A percentile compares a stretch with the other conserved stretches of the same genome.
Evolutionary conservation across 2,797 vertebrate species (phyloP).

Genomic region (Sebastes glaucus): DNA sequence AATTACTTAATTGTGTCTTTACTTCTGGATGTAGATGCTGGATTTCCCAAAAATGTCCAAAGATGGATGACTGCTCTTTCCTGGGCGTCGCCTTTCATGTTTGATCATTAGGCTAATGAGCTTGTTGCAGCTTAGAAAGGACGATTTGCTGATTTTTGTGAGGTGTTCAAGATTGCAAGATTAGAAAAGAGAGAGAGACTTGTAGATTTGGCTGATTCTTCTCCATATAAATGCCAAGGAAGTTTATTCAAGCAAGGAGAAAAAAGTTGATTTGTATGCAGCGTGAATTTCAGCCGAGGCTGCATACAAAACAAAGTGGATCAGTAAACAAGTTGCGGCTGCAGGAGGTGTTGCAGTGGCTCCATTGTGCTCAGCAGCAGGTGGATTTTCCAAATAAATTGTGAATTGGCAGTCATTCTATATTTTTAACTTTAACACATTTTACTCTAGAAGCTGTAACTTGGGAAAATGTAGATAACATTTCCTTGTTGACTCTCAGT

Average conservation of each 20-base stretch:
- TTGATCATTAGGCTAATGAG: slow-evolving; percentile 24
- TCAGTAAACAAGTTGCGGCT: background rate
- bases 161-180: background rate
- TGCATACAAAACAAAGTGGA: background rate
- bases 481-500: background rate
- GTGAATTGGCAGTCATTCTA: background rate
- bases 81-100: background rate
- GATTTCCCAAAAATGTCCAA: background rate
- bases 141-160: background rate
- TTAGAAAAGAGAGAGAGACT: background rate
- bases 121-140: background rate
- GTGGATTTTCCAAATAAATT: background rate
- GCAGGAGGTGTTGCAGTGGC: background rate
- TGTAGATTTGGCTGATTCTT: background rate
- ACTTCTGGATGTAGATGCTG: background rate
- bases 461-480: background rate
- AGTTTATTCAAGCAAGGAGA: background rate
- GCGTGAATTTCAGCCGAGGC: background rate
- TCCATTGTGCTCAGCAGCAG: slow-evolving; percentile 1
- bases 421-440: background rate
- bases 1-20: background rate
- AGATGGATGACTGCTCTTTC: background rate
- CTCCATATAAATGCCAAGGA: background rate
- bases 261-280: background rate
- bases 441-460: background rate